Evolutionary conservation across 2,113 vertebrate genomes (phyloP), one percentile per base, ranked within the genome.

Genomic region (Sapajus apella): DNA sequence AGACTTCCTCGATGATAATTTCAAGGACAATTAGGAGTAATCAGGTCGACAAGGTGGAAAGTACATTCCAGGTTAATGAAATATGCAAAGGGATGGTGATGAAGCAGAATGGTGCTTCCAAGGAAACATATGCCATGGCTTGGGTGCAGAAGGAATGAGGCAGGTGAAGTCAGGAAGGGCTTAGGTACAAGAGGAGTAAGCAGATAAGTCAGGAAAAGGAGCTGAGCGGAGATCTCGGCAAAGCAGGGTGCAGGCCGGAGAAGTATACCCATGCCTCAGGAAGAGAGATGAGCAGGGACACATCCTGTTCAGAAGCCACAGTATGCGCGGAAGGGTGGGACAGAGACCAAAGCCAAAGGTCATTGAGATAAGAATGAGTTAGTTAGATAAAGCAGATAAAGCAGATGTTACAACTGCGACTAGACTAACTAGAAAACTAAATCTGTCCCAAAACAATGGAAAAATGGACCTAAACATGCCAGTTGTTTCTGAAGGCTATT

Each of bases 71-170:
- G 68, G 23, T 35, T 85, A 94, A 77, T 20, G n/a, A 82, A 70
- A 55, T 21, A 55, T 35, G 27, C 8, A 58, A 61, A 97, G 21
- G 47, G 35, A 35, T 0, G 21, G 45, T 18, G 61, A 81, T 50
- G 2, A 43, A 70, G 56, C 35, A 68, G 8, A 37, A 45, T 6
- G n/a, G 35, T 23, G 43, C 23, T 80, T 43, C 37, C 2, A 9
- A 37, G 25, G 13, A 20, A 45, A 20, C 4, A 8, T 1, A 14
- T 2, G n/a, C 18, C 5, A 1, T 8, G 47, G 6, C 80, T 66
- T 23, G 9, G 35, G 40, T 16, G n/a, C 45, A 77, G 84, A 77
- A 1, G 35, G 47, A 68, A 21, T 9, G 25, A 30, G n/a, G 45
- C 56, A 68, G 40, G 40, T 68, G 32, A 87, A 25, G 56, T 12